Evolutionary conservation across 2,113 vertebrate genomes (phyloP), one percentile per base, ranked within the genome.

Genomic region (Panthera tigris): DNA sequence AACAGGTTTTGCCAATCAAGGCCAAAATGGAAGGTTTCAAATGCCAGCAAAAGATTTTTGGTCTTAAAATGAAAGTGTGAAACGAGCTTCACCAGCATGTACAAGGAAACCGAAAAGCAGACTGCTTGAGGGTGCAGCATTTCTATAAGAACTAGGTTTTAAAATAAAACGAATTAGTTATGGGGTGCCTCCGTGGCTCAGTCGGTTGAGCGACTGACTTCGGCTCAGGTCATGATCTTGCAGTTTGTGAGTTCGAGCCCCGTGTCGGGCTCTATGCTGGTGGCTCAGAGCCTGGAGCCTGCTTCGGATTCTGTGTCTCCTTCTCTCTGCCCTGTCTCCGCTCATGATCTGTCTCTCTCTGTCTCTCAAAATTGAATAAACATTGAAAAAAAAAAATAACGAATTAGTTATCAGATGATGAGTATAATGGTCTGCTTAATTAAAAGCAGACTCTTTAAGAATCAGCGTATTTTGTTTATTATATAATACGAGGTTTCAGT

Each of bases 61-160:
- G 25, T 86, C 25, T 31, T 93, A 36, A 48, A 71, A 27, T 71
- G 33, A 63, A 90, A 92, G 4, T 31, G 63, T 16, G 23, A 65
- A 82, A 13, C 52, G 48, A 48, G 84, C 23, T 36, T 86, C 73
- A 73, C 21, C n/a, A 31, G 16, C 85, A n/a, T 48, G 41, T 48
- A 83, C 1, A 14, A 86, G 79, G 45, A 79, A 85, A 65, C 4
- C 10, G 11, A 61, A 81, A 61, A 79, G 5, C 39, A 87, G 85
- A 66, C n/a, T 68, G n/a, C 78, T 73, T 48, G 63, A 91, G 57
- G 84, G 61, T 9, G 19, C 3, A 33, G 25, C 31, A 41, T n/a
- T 96, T 86, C 23, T 95, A 41, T 57, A 25, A 55, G 85, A 91
- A 87, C n/a, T 14, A 7, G n/a, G 16, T 92, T 91, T 93, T 90